These are phyloP conservation scores for Acridotheres tristis DNA, from an alignment of 2,797 vertebrate genomes.

Conservation along the genomic window DNA sequence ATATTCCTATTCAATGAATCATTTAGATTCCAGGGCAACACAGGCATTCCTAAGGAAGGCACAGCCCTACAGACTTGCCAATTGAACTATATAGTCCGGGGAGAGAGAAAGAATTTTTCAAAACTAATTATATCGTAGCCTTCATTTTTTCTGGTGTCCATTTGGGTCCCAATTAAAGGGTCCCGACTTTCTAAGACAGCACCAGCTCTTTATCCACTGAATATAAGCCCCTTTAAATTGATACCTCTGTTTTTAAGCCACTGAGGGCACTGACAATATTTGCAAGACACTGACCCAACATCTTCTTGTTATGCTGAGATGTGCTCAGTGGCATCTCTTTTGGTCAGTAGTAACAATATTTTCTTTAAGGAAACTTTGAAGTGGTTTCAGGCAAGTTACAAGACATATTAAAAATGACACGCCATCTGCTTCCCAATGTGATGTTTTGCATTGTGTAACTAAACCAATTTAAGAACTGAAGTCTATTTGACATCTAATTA, in stretches of 20 bases:
- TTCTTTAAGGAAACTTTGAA: slow-evolving; percentile 57
- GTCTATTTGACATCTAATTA: slow-evolving; percentile 70
- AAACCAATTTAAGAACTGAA: slow-evolving; percentile 60
- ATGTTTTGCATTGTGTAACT: slow-evolving; percentile 68
- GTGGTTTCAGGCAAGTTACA: slow-evolving; percentile 57
- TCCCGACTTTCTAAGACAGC: not conserved
- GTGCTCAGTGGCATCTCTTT: not conserved
- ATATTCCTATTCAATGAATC: not conserved
- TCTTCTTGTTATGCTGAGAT: not conserved
- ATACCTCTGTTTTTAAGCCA: not conserved
- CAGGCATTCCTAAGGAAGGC: not conserved
- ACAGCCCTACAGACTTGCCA: not conserved
- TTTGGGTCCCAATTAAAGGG: not conserved
- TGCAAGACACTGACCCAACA: not conserved
- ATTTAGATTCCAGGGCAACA: not conserved
- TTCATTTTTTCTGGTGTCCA: not conserved
- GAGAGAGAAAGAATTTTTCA: not conserved
- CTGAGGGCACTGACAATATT: not conserved
- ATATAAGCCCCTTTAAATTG: not conserved
- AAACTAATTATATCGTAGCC: not conserved
- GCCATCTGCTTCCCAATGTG: slow-evolving; percentile 63
- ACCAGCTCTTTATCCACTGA: not conserved
- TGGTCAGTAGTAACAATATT: slow-evolving; percentile 37
- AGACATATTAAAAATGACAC: slow-evolving; percentile 64
- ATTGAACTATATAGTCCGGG: not conserved